Base-by-base conservation (phyloP, 2,113 vertebrate species). In the Sitta europaea region DNA sequence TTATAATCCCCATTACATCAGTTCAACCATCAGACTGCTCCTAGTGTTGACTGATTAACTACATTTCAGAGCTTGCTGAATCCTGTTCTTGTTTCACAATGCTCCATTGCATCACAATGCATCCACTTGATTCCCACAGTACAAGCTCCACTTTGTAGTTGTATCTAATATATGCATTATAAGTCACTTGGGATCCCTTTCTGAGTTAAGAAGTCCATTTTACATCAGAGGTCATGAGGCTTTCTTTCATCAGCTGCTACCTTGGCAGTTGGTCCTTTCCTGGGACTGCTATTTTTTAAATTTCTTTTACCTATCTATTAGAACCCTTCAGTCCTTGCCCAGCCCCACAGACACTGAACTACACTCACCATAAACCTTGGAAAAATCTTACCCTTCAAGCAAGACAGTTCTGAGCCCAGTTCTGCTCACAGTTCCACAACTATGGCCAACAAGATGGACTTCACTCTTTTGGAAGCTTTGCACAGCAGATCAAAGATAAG, bases 101-200 rank as follows among this genome's bases (percentile, higher is more conserved):
- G 38, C 54, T 36, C 66, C n/a, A n/a, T n/a, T n/a, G n/a, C n/a
- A n/a, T n/a, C n/a, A n/a, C n/a, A n/a, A n/a, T n/a, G n/a, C n/a
- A n/a, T n/a, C n/a, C n/a, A n/a, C n/a, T 93, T 19, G 11, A 29
- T 88, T 96, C 90, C 92, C 90, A 88, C 78, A 79, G 35, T 21
- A 38, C 9, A 1, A 14, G 22, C 74, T 68, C 42, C 54, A 19
- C 45, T 8, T 15, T 10, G 5, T n/a, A 48, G 72, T 6, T 47
- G 8, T 65, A 13, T 71, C n/a, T 51, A 47, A 77, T 28, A 5
- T 3, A 35, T 54, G 33, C 50, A 35, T 53, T 63, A 1, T 28
- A 55, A 63, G 25, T 78, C 57, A 48, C 43, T 43, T 71, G 58
- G n/a, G 40, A 45, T 85, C 57, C 35, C 33, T 73, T 76, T 35